These are phyloP conservation scores for Rhopalosiphum nymphaeae DNA, from an alignment of 2,888 invertebrate genomes.

Conservation along the genomic window DNA sequence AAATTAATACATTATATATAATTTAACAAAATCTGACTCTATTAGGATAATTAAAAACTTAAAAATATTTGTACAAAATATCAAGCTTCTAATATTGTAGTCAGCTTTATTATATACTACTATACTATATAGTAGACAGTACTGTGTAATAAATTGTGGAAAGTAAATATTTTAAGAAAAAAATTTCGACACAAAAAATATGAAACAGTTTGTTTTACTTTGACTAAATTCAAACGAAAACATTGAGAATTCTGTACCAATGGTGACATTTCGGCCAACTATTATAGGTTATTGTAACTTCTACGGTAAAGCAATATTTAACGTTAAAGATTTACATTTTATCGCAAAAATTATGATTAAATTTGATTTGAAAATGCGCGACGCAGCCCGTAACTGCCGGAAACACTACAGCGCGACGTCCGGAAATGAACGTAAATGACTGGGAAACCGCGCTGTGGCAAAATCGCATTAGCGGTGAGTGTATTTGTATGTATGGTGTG, in stretches of 20 bases:
- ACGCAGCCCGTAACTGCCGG: background rate
- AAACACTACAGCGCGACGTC: conserved; percentile 30
- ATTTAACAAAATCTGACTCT: background rate
- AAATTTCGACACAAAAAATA: background rate
- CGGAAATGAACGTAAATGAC: conserved; percentile 58
- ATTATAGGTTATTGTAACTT: background rate
- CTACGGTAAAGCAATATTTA: background rate
- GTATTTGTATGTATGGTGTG: background rate
- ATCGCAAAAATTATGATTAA: background rate
- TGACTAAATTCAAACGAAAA: background rate
- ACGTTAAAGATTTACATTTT: background rate
- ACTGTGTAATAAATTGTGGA: background rate
- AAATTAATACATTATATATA: background rate
- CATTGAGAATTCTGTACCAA: background rate
- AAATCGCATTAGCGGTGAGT: conserved; percentile 39
- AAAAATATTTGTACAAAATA: background rate
- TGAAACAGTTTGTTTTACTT: background rate
- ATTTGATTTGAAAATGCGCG: background rate
- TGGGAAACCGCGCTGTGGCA: conserved; percentile 50
- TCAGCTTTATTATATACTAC: background rate
- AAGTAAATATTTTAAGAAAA: background rate
- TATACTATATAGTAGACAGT: background rate
- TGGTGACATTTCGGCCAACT: background rate
- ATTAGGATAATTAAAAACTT: background rate
- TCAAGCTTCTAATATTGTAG: background rate